Evolutionary conservation across 2,888 invertebrate genomes (phyloP).

Genomic region (Caenorhabditis panamensis): DNA sequence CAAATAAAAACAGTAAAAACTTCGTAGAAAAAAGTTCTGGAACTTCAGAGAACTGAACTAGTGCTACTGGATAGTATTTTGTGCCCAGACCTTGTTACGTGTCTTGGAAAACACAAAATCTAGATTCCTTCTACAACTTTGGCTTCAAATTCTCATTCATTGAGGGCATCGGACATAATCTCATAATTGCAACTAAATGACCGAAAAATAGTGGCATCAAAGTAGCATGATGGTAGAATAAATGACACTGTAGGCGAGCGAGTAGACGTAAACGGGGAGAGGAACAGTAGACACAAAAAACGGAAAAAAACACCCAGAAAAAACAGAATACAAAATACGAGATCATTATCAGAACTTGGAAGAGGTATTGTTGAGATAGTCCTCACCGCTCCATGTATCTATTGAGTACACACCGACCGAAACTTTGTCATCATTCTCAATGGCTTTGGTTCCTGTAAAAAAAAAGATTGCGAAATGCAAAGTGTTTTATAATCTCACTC

Average conservation of each 20-base stretch:
- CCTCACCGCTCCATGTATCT: slow-evolving; percentile 35
- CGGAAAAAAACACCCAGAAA: neutral
- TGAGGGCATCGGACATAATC: slow-evolving; percentile 37
- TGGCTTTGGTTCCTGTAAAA: slow-evolving; percentile 20
- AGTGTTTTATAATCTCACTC: slow-evolving; percentile 33
- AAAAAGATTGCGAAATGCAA: slow-evolving; percentile 30
- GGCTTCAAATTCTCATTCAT: neutral
- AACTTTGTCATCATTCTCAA: slow-evolving; percentile 34
- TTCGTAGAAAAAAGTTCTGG: too few relatives aligned
- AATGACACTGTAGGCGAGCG: slow-evolving; percentile 29
- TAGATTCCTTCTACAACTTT: neutral
- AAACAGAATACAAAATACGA: slow-evolving; percentile 4
- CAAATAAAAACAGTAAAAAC: too few relatives aligned
- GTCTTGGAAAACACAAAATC: slow-evolving; percentile 13
- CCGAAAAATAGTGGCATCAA: slow-evolving; percentile 38
- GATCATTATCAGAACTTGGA: slow-evolving; percentile 40
- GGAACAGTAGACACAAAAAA: slow-evolving; percentile 3
- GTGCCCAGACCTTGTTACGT: slow-evolving; percentile 23
- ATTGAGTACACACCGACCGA: slow-evolving; percentile 25
- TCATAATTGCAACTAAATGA: slow-evolving; percentile 39
- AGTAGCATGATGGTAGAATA: slow-evolving; percentile 17
- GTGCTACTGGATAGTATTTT: neutral
- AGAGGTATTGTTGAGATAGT: neutral
- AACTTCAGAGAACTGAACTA: too few relatives aligned
- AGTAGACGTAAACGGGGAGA: neutral